Conservation (phyloP, 2,113 vertebrate genomes). For the Genyomyrus donnyi region DNA sequence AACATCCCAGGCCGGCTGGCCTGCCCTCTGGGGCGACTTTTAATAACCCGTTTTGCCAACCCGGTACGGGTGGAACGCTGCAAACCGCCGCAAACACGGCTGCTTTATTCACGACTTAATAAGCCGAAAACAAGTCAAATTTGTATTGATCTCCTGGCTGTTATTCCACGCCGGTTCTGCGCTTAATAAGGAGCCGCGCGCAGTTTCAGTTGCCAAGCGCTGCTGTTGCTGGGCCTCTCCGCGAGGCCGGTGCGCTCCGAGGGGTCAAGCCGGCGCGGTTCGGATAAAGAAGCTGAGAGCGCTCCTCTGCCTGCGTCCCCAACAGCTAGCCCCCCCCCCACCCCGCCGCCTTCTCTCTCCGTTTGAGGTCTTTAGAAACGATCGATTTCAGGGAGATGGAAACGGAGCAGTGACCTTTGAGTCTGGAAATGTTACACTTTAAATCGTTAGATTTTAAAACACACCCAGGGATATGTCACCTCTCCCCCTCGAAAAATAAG, state of each 20-base stretch:
- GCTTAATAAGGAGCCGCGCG: constrained; percentile 5
- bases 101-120: constrained; percentile 47
- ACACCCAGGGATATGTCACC: constrained; percentile 62
- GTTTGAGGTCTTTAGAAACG: constrained; percentile 62
- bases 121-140: constrained; percentile 47
- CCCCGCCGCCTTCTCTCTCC: constrained; percentile 41
- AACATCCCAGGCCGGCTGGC: constrained; percentile 50
- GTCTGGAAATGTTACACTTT: constrained; percentile 64
- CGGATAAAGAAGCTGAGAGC: constrained; percentile 38
- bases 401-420: constrained; percentile 56
- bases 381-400: constrained; percentile 54
- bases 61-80: constrained; percentile 38
- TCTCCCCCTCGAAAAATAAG: constrained; percentile 59
- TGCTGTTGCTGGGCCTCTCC: not conserved
- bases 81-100: constrained; percentile 33
- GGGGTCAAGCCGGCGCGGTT: constrained; percentile 49
- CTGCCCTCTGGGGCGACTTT: constrained; percentile 40
- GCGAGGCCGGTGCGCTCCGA: constrained; percentile 18
- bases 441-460: constrained; percentile 54
- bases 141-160: constrained; percentile 43
- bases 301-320: constrained; percentile 53
- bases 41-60: not conserved
- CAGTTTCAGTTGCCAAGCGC: not conserved
- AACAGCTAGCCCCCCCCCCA: constrained; percentile 42
- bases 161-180: not conserved